Evolutionary conservation across 2,797 vertebrate genomes (phyloP).

Genomic region (Notoglanidium macrostoma): DNA sequence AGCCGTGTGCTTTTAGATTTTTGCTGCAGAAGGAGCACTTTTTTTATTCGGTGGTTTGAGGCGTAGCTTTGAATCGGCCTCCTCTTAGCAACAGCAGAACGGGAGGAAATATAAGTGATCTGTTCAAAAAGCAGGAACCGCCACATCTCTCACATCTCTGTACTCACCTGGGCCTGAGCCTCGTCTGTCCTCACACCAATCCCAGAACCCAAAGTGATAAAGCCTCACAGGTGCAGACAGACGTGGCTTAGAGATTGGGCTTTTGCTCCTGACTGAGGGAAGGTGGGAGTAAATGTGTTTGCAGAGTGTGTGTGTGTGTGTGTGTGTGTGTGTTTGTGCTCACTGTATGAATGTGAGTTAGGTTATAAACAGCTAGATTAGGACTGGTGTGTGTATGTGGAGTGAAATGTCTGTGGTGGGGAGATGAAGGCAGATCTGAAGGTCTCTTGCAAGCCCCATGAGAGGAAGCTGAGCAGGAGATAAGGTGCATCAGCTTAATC

Average conservation of each 20-base stretch:
- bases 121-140: conserved; percentile 27
- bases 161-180: conserved; percentile 26
- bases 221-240: conserved; percentile 38
- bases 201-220: conserved; percentile 43
- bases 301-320: background rate
- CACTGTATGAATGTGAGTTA: conserved; percentile 25
- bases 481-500: conserved; percentile 74
- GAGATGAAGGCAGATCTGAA: conserved; percentile 72
- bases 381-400: conserved; percentile 22
- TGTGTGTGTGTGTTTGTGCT: conserved; percentile 13
- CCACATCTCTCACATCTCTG: conserved; percentile 29
- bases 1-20: background rate
- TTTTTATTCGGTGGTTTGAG: background rate
- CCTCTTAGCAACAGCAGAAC: conserved; percentile 2
- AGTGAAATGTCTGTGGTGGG: conserved; percentile 67
- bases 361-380: conserved; percentile 37
- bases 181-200: conserved; percentile 41
- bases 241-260: conserved; percentile 40
- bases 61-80: background rate
- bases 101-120: conserved; percentile 37
- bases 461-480: conserved; percentile 68
- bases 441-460: conserved; percentile 61
- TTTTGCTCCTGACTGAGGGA: conserved; percentile 27
- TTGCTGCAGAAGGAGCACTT: background rate
- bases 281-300: conserved; percentile 37